Evolutionary conservation across 2,888 invertebrate genomes (phyloP), one percentile per base, ranked within the genome.

Genomic region (Crioceris asparagi): DNA sequence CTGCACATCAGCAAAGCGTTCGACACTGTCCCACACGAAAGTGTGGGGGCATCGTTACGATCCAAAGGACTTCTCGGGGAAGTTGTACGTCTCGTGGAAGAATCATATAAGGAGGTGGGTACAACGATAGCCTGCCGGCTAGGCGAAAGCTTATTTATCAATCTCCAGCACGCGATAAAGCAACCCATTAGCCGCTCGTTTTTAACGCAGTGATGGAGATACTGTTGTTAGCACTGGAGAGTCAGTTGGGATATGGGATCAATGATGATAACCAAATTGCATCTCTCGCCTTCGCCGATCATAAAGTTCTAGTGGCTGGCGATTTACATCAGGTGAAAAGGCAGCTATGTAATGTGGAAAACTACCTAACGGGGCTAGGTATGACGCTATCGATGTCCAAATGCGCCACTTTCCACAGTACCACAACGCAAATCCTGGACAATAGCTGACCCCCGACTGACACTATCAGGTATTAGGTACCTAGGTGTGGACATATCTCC

Each of bases 1-100:
- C 47, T 67, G 16, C 66, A 67, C 45, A 57, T 67, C 17, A 53
- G 60, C 10, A 67, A 66, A 47, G 66, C 65, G 3, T 66, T 63
- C 44, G 65, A 65, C 42, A 59, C 53, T 2, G 44, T 52, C 4
- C 51, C 54, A 12, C 52, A 56, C 32, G 7, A 15, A 12, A 36
- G 40, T 3, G 40, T 64, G 2, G 32, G 46, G 19, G 47, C 46
- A 2, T 50, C 59, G 29, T 51, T 67, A 36, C 41, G 49, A 15
- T 40, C 40, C 4, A 48, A 54, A 21, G 64, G 60, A 8, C 51
- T 49, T 38, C 63, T 61, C 34, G 60, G 50, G 11, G 14, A 38
- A 2, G 39, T 54, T 11, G 43, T 52, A 11, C 38, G 43, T 4
- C 35, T 53, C 17, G 43, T 65, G 17, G 50, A 48, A 32, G 50